Evolutionary conservation across 2,888 invertebrate species (phyloP), one percentile per base, ranked within the genome.

Genomic region (Tortrix viridana): DNA sequence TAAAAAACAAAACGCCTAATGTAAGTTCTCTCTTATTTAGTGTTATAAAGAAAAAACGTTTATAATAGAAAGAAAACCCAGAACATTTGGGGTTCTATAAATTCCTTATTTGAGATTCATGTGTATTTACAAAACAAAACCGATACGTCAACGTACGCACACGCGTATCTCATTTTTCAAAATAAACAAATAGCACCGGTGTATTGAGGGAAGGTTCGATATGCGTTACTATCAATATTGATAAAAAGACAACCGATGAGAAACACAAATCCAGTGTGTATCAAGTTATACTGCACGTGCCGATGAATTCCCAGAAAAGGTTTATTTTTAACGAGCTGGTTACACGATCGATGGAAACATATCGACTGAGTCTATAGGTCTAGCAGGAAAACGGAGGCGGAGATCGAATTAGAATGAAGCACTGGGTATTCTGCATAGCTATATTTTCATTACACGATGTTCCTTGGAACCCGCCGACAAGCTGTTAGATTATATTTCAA

Each of bases 281-380:
- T 55, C 43, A 32, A 26, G 58, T 58, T 58, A 58, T 53, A 41
- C 12, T 12, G 32, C 60, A 47, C 52, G 54, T 55, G 52, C 20
- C 14, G 32, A 58, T 53, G 63, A 43, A 63, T 62, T 14, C 32
- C 52, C 9, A 47, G 53, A 19, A 53, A 58, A 41, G 41, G 58
- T 63, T 63, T 63, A 63, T 63, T 63, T 63, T 63, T 58, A 63
- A 53, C 41, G 43, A 43, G 32, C 57, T 41, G 18, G 57, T 32
- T 16, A 16, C 16, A 18, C 54, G 53, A 58, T 63, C 63, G 63
- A 63, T 22, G 53, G 22, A 18, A 43, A 44, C 37, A 20, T 32
- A 47, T 26, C 47, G 26, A 57, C 44, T 22, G 20, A 53, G 52
- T 52, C 16, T 50, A 22, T 47, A 14, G 41, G 41, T 37, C 55